Conservation (phyloP, 2,113 vertebrate genomes). For the Brienomyrus brachyistius region DNA sequence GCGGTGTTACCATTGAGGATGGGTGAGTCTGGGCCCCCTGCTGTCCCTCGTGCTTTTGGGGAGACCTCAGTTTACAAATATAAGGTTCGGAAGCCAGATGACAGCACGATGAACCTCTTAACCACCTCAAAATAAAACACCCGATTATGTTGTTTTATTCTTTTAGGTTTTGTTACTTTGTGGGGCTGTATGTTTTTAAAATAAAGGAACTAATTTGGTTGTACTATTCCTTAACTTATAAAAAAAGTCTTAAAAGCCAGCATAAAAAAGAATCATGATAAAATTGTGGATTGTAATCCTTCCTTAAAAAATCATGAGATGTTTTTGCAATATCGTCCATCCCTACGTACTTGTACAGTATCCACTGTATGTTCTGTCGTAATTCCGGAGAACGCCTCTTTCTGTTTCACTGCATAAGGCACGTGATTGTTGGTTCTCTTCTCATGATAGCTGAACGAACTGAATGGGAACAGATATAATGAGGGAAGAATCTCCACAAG, state of each 20-base stretch:
- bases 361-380: neutral
- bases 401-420: neutral
- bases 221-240: neutral
- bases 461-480: too few relatives aligned
- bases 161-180: neutral
- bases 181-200: neutral
- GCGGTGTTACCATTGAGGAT: slow-evolving; percentile 86
- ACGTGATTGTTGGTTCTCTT: neutral
- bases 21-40: slow-evolving; percentile 67
- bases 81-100: neutral
- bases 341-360: neutral
- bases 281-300: too few relatives aligned
- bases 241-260: neutral
- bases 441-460: too few relatives aligned
- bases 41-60: neutral
- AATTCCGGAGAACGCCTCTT: neutral
- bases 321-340: neutral
- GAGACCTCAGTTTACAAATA: neutral
- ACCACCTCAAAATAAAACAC: neutral
- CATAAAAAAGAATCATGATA: neutral
- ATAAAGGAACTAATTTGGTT: neutral
- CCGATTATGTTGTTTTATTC: neutral
- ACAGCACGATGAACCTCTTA: neutral
- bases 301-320: too few relatives aligned
- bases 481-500: neutral